Evolutionary conservation across 1,140 invertebrate species (phyloP).

Genomic region (Cydia strobilella): DNA sequence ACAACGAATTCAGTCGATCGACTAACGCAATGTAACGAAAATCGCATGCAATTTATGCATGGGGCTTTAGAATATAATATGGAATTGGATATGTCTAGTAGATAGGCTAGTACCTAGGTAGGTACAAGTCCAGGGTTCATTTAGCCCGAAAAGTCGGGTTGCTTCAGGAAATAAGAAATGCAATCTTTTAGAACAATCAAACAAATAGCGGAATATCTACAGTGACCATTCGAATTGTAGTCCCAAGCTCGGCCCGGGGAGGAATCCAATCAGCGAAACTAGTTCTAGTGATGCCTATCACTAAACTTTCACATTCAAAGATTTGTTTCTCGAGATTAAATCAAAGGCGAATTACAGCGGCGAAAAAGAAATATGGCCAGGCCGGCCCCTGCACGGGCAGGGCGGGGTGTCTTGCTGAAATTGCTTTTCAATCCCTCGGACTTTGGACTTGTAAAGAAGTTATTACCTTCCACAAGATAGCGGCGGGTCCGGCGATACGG

Average conservation of each 20-base stretch:
- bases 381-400: conserved; percentile 65
- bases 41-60: no score
- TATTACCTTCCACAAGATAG: conserved; percentile 81
- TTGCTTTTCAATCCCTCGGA: conserved; percentile 82
- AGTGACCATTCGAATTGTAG: conserved; percentile 71
- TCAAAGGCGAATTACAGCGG: conserved; percentile 80
- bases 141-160: conserved; percentile 33
- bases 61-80: no score
- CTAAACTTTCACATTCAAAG: conserved; percentile 78
- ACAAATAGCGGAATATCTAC: conserved; percentile 68
- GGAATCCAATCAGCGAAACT: conserved; percentile 77
- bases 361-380: conserved; percentile 79
- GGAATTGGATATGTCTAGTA: background rate
- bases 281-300: conserved; percentile 77
- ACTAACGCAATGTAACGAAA: no score
- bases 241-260: conserved; percentile 59
- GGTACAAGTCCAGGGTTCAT: background rate
- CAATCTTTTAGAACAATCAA: conserved; percentile 74
- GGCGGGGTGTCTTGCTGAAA: conserved; percentile 79
- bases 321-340: conserved; percentile 80
- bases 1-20: no score
- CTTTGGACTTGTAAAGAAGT: conserved; percentile 82
- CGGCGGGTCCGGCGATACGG: conserved; percentile 78
- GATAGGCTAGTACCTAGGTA: background rate
- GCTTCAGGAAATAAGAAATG: conserved; percentile 66